A percentile compares a stretch with the other conserved stretches of the same genome.
phyloP scores from a whole-genome alignment of 2,113 vertebrate species.

The Microtus richardsoni region DNA sequence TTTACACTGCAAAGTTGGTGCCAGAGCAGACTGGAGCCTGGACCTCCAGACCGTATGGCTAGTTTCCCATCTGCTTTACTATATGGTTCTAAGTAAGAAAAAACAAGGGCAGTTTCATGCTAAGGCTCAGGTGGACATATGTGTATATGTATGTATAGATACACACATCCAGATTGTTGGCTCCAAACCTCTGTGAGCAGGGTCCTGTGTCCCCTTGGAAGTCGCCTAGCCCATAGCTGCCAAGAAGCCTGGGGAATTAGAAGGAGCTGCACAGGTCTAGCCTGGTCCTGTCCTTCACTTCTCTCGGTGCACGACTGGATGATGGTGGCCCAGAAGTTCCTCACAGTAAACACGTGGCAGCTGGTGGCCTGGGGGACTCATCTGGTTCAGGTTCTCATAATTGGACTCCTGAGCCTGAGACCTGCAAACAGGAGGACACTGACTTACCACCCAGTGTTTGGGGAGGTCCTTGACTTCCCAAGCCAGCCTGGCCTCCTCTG shows the following conservation, averaged over 20 bases:
- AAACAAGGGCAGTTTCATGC: neutral
- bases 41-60: neutral
- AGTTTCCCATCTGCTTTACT: conserved; percentile 5
- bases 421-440: conserved; percentile 78
- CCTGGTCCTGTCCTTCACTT: neutral
- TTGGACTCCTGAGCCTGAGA: conserved; percentile 83
- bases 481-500: neutral
- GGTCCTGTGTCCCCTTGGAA: neutral
- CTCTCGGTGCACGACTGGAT: neutral
- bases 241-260: neutral
- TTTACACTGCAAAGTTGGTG: neutral
- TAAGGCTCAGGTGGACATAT: neutral
- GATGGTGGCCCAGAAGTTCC: neutral
- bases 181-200: neutral
- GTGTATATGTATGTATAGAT: neutral
- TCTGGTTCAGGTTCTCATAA: conserved; percentile 85
- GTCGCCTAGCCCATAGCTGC: accelerated
- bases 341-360: neutral
- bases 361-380: neutral
- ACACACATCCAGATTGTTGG: neutral
- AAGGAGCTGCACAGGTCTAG: neutral
- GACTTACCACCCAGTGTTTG: neutral
- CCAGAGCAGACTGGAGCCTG: neutral
- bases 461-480: neutral
- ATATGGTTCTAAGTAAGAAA: neutral